phyloP scores from a whole-genome alignment of 2,113 vertebrate genomes.

The Calyptomena viridis region DNA sequence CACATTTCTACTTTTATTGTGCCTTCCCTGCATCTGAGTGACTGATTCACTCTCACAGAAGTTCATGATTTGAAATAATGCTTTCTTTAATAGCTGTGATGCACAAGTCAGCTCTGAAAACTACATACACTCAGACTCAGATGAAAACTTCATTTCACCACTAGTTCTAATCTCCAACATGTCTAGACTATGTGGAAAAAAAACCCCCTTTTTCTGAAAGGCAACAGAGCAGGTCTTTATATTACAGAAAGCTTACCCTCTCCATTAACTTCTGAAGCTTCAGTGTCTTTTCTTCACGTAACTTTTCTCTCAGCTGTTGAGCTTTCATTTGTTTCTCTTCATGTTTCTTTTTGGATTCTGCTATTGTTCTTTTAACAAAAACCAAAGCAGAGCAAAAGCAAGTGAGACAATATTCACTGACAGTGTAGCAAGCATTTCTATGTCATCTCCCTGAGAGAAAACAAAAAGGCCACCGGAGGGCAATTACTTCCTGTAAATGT shows the following conservation, averaged over 20 bases:
- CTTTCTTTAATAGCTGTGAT: not conserved
- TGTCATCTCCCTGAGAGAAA: not conserved
- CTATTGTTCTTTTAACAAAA: conserved; percentile 89
- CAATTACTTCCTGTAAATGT: not conserved
- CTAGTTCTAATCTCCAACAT: not conserved
- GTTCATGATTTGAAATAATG: not conserved
- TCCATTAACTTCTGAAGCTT: conserved; percentile 98
- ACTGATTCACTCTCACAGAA: not conserved
- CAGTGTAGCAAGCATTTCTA: not conserved
- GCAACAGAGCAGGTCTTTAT: not conserved
- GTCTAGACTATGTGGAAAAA: not conserved
- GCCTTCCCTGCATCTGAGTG: not conserved
- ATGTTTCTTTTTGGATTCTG: conserved; percentile 99
- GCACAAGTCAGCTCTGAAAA: not conserved
- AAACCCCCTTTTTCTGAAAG: not conserved
- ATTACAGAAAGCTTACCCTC: conserved; percentile 79
- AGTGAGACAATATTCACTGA: not conserved
- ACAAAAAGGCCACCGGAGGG: not conserved
- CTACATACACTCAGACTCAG: not conserved
- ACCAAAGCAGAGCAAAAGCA: not conserved
- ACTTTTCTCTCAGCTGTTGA: conserved; percentile 94
- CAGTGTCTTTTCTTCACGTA: conserved; percentile 94
- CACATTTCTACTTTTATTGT: not conserved
- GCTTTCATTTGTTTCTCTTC: conserved; percentile 99
- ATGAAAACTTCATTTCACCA: not conserved